Percentiles rank a stretch among this genome's conserved stretches.
These are phyloP conservation scores for Manis crassicaudata DNA, from an alignment of 2,797 vertebrate genomes.

Conservation along the genomic window DNA sequence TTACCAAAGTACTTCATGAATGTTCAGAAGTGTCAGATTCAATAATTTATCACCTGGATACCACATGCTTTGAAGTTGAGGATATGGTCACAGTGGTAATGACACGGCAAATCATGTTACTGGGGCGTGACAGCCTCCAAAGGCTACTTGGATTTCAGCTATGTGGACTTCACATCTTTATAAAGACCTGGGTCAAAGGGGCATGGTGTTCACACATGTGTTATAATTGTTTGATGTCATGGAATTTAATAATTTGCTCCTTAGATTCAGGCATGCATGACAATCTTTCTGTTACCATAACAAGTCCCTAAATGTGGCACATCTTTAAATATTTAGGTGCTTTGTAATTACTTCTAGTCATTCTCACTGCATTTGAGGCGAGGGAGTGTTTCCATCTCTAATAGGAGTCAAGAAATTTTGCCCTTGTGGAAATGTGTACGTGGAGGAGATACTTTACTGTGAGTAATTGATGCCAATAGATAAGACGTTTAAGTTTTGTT, in stretches of 20 bases:
- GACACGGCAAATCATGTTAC: conserved; percentile 32
- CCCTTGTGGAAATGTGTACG: neutral
- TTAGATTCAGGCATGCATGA: neutral
- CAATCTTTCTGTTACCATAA: neutral
- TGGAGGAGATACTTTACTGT: neutral
- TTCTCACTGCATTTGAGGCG: neutral
- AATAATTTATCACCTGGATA: conserved; percentile 67
- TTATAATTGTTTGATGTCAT: conserved; percentile 39
- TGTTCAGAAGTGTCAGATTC: conserved; percentile 59
- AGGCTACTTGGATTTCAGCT: neutral
- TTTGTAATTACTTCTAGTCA: neutral
- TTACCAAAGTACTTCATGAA: conserved; percentile 37
- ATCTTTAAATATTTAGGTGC: neutral
- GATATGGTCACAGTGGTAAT: neutral
- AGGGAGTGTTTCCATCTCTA: neutral
- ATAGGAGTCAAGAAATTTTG: neutral
- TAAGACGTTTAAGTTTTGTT: neutral
- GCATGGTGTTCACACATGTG: neutral
- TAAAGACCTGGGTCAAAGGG: neutral
- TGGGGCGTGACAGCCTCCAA: neutral
- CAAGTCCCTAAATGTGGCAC: neutral
- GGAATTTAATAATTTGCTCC: neutral
- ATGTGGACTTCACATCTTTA: neutral
- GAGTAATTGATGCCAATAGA: neutral
- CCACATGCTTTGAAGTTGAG: conserved; percentile 43